Percentiles rank a stretch among this genome's conserved stretches.
Evolutionary conservation across 2,797 vertebrate genomes (phyloP).

Genomic region (Protonibea diacanthus): DNA sequence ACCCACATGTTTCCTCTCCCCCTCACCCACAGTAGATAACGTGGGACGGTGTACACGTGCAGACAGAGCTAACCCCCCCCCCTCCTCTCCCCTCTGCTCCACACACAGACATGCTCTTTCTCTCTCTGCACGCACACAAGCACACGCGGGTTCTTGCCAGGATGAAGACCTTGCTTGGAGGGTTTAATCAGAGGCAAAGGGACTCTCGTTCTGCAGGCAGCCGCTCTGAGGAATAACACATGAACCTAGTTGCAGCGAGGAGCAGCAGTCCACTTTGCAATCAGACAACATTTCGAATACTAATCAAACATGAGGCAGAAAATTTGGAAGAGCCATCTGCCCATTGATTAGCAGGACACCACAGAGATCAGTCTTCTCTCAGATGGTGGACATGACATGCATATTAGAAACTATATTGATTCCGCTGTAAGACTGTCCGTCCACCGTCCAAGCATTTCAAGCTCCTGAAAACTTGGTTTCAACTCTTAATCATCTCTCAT

Average conservation of each 20-base stretch:
- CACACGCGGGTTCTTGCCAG: conserved; percentile 38
- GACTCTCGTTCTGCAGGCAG: conserved; percentile 55
- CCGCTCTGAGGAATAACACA: conserved; percentile 52
- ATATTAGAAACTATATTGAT: conserved; percentile 53
- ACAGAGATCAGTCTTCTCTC: conserved; percentile 45
- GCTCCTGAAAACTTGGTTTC: neutral
- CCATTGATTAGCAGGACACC: conserved; percentile 66
- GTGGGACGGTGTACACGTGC: conserved; percentile 49
- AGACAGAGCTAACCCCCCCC: conserved; percentile 29
- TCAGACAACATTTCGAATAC: conserved; percentile 67
- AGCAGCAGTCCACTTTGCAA: conserved; percentile 60
- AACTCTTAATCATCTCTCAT: neutral
- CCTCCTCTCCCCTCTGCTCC: conserved; percentile 4
- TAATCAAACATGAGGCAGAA: conserved; percentile 60
- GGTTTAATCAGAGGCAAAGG: conserved; percentile 72
- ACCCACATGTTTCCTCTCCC: neutral
- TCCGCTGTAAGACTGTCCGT: neutral
- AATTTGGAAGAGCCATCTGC: conserved; percentile 65
- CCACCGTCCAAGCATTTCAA: neutral
- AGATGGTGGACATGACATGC: conserved; percentile 39
- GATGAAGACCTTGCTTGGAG: conserved; percentile 67
- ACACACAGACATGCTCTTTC: conserved; percentile 24
- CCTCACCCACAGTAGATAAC: conserved; percentile 34
- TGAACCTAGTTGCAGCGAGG: conserved; percentile 35
- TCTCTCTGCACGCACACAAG: neutral